Conservation (phyloP, 1,140 invertebrate species). For the Diorhabda elongata region DNA sequence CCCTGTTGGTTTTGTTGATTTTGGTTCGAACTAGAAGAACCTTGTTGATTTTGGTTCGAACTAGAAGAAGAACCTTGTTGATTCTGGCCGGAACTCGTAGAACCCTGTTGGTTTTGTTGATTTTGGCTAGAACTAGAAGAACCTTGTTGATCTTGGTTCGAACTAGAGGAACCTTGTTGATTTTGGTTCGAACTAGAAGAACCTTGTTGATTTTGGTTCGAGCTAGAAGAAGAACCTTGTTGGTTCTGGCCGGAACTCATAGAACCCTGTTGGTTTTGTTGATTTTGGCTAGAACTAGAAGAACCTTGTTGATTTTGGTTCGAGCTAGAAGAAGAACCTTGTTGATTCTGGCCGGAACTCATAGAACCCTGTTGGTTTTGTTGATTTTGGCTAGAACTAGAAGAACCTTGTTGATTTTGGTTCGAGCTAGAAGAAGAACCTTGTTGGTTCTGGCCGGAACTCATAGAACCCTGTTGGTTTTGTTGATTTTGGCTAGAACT, state of each 20-base stretch:
- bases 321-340: constrained; percentile 19
- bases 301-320: constrained; percentile 25
- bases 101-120: constrained; percentile 21
- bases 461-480: constrained; percentile 22
- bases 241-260: constrained; percentile 16
- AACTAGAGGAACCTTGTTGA: constrained; percentile 13
- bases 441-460: constrained; percentile 20
- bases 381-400: constrained; percentile 11
- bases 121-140: constrained; percentile 20
- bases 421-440: not conserved
- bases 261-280: constrained; percentile 3
- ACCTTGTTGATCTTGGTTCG: constrained; percentile 20
- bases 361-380: constrained; percentile 20
- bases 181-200: constrained; percentile 6
- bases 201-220: constrained; percentile 11
- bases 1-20: constrained; percentile 1
- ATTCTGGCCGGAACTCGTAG: constrained; percentile 10
- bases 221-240: constrained; percentile 12
- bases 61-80: constrained; percentile 16
- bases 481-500: not conserved
- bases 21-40: constrained; percentile 3
- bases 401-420: constrained; percentile 15
- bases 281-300: not conserved
- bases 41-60: constrained; percentile 27
- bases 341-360: constrained; percentile 2